phyloP scores from a whole-genome alignment of 1,140 invertebrate species.

The Drosophila busckii region DNA sequence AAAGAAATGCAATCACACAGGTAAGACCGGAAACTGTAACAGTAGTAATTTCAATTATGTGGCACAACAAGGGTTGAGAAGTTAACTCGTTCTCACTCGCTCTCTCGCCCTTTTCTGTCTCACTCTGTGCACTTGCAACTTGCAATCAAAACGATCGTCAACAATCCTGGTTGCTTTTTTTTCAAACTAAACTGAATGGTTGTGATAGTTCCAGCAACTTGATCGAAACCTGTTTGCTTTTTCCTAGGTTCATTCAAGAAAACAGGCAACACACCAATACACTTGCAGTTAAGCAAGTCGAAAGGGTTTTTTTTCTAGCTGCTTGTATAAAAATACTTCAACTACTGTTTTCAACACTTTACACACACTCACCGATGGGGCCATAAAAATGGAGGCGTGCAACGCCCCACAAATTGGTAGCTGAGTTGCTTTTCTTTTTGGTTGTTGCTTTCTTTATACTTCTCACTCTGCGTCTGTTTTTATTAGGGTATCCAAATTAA shows the following conservation, averaged over 20 bases:
- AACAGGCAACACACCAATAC: conserved; percentile 51
- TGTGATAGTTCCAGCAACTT: conserved; percentile 37
- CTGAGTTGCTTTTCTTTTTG: conserved; percentile 7
- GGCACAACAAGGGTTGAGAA: conserved; percentile 42
- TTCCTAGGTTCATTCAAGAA: conserved; percentile 72
- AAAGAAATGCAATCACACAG: conserved; percentile 49
- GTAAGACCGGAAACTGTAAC: conserved; percentile 67
- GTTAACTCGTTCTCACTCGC: not conserved
- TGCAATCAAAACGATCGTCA: conserved; percentile 14
- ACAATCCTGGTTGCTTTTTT: conserved; percentile 22
- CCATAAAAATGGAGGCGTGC: conserved; percentile 63
- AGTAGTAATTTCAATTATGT: conserved; percentile 65
- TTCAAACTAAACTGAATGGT: conserved; percentile 38
- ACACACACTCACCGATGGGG: conserved; percentile 62
- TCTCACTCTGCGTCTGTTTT: conserved; percentile 38
- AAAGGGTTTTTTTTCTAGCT: conserved; percentile 53
- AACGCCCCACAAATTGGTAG: conserved; percentile 42
- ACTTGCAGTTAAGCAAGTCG: not conserved
- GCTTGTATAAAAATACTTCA: conserved; percentile 56
- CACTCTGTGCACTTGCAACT: conserved; percentile 3
- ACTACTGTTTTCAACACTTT: conserved; percentile 76
- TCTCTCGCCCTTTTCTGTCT: conserved; percentile 4
- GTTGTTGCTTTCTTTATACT: conserved; percentile 9
- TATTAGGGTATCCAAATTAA: conserved; percentile 76
- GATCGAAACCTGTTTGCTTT: conserved; percentile 60